phyloP scores from a whole-genome alignment of 2,888 invertebrate genomes.

The Platycheirus albimanus region DNA sequence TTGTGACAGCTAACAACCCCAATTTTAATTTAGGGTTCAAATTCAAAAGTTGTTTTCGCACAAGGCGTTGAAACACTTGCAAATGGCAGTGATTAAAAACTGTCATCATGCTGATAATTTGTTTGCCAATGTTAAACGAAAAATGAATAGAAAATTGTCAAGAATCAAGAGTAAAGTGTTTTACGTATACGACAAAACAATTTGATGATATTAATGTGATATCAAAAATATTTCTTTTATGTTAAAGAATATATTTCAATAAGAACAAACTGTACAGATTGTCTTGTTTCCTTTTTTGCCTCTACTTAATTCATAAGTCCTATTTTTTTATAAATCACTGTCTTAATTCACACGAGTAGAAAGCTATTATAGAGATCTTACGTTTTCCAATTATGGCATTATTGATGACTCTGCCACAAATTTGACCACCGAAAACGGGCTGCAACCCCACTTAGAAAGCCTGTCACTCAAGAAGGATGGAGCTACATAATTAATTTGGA shows the following conservation, averaged over 20 bases:
- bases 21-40: conserved; percentile 57
- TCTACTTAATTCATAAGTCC: too few species aligned
- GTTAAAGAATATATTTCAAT: too few species aligned
- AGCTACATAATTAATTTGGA: conserved; percentile 21
- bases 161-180: neutral
- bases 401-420: conserved; percentile 1
- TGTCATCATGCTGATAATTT: conserved; percentile 57
- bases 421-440: neutral
- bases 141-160: conserved; percentile 16
- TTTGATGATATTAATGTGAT: neutral
- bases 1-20: conserved; percentile 56
- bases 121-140: conserved; percentile 14
- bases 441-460: neutral
- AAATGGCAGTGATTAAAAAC: conserved; percentile 61
- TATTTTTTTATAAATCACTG: too few species aligned
- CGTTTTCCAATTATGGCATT: neutral
- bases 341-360: too few species aligned
- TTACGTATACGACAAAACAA: neutral
- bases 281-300: too few species aligned
- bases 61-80: conserved; percentile 34
- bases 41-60: conserved; percentile 33
- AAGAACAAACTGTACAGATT: too few species aligned
- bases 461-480: conserved; percentile 8
- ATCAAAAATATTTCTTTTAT: neutral
- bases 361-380: too few species aligned